Evolutionary conservation across 2,797 vertebrate species (phyloP).

Genomic region (Okamejei kenojei): DNA sequence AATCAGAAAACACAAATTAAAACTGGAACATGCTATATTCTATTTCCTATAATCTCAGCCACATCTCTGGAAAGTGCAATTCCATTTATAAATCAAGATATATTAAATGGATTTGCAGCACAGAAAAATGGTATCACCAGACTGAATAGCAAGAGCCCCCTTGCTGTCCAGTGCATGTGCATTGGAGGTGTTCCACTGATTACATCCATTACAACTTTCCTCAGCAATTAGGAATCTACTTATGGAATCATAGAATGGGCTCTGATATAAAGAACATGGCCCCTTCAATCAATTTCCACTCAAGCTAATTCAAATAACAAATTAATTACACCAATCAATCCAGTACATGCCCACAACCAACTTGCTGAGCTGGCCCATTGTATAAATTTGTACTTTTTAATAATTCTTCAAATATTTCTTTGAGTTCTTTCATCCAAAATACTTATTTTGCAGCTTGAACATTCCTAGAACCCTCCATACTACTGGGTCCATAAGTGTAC

Average conservation of each 20-base stretch:
- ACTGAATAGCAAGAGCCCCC: background rate
- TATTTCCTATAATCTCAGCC: background rate
- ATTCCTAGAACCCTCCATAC: background rate
- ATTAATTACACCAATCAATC: background rate
- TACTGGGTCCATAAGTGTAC: background rate
- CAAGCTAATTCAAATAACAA: background rate
- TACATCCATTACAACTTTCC: background rate
- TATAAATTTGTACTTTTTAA: background rate
- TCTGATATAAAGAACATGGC: background rate
- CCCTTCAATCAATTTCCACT: background rate
- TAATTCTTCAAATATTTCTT: background rate
- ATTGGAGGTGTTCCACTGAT: background rate
- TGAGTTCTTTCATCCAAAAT: background rate
- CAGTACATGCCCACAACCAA: background rate
- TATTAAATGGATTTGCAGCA: background rate
- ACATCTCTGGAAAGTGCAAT: background rate
- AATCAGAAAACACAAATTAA: background rate
- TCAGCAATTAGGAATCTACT: background rate
- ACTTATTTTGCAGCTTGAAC: background rate
- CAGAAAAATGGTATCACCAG: background rate
- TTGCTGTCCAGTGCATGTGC: background rate
- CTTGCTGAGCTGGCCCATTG: background rate
- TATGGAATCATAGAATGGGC: background rate
- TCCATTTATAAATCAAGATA: background rate
- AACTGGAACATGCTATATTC: background rate